Conservation (phyloP, 2,113 vertebrate genomes). For the Sceloporus tristichus region DNA sequence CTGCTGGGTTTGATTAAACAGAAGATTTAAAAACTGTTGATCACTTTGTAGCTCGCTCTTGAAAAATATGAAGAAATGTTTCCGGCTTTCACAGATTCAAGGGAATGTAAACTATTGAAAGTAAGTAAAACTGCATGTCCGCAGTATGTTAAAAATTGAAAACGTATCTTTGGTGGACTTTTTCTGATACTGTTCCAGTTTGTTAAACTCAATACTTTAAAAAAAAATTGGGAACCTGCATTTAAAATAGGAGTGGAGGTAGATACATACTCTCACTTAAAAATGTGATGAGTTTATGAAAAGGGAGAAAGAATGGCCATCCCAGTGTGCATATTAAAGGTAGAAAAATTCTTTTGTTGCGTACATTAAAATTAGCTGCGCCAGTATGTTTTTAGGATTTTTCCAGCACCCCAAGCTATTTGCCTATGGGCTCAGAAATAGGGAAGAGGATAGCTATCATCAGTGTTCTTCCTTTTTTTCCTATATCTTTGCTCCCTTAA, state of each 20-base stretch:
- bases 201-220: background rate
- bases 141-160: background rate
- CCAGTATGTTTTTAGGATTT: background rate
- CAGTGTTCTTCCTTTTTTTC: background rate
- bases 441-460: background rate
- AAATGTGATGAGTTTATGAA: background rate
- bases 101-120: constrained; percentile 98
- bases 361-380: background rate
- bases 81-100: constrained; percentile 96
- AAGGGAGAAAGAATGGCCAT: background rate
- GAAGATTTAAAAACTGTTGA: background rate
- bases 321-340: background rate
- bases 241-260: background rate
- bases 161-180: background rate
- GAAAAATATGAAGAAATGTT: constrained; percentile 99
- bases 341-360: background rate
- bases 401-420: background rate
- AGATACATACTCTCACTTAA: background rate
- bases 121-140: constrained; percentile 70
- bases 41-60: constrained; percentile 87
- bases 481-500: too few relatives aligned
- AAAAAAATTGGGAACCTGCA: too few relatives aligned
- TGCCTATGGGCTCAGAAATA: background rate
- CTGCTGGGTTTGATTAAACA: fast-evolving
- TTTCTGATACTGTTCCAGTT: background rate